Evolutionary conservation across 2,888 invertebrate genomes (phyloP), one percentile per base, ranked within the genome.

Genomic region (Anaspis maculata): DNA sequence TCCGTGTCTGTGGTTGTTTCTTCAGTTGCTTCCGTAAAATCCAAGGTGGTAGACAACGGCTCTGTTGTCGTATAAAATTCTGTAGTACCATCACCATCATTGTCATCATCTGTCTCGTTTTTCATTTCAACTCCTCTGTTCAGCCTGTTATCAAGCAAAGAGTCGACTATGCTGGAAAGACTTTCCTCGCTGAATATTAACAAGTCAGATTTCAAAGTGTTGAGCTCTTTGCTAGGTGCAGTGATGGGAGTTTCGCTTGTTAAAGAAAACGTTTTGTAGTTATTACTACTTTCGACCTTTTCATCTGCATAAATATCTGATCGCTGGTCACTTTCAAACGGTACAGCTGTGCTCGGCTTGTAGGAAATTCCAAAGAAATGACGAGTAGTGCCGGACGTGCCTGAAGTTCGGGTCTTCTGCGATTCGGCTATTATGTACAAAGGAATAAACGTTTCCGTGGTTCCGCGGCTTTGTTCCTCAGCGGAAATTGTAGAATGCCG

Each of bases 391-490:
- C 57, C 57, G 19, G 45, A 50, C n/a, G 49, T 50, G n/a, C 46
- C 51, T 3, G 51, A 46, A 15, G 44, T 49, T 27, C 57, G 38
- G n/a, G 49, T 46, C 21, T 35, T 34, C 27, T 40, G 26, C 6
- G 43, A 31, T 38, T 59, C 57, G 1, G 59, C 56, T 21, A 59
- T 49, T 3, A 59, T 56, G 30, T 60, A 60, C 23, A 54, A 53
- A 3, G 59, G 57, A 14, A 27, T 36, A 14, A 42, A n/a, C n/a
- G n/a, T n/a, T n/a, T n/a, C n/a, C n/a, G n/a, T n/a, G n/a, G n/a
- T n/a, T 19, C 19, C 19, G 19, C 9, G 5, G 5, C 5, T 5
- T 19, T 19, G 5, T 19, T 19, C 19, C 19, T 5, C 9, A 19
- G 19, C 5, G 19, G 19, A 9, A 6, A 12, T 29, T 27, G 13